A percentile compares a stretch with the other conserved stretches of the same genome.
These are phyloP conservation scores for Acromyrmex echinatior DNA, from an alignment of 1,140 invertebrate genomes.

Conservation along the genomic window DNA sequence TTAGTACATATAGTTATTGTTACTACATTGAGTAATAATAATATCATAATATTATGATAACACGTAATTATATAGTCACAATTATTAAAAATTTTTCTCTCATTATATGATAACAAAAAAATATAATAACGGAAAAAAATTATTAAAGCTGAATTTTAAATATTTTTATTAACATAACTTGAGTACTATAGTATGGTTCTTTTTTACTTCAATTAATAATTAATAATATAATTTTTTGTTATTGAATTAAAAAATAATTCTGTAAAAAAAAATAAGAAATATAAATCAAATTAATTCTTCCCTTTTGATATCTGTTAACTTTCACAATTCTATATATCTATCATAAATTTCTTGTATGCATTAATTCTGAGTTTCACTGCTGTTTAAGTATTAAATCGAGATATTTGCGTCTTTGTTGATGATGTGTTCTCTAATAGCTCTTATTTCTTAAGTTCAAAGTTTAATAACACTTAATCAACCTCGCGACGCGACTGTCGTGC, in stretches of 20 bases:
- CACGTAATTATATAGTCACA: no score
- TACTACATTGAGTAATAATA: no score
- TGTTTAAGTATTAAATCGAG: background rate
- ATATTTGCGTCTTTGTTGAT: background rate
- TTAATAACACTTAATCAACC: slow-evolving; percentile 15
- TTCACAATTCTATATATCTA: background rate
- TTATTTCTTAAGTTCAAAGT: slow-evolving; percentile 13
- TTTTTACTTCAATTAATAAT: background rate
- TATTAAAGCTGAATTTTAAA: background rate
- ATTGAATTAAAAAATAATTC: background rate
- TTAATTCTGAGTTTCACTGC: background rate
- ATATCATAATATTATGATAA: no score
- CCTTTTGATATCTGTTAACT: background rate
- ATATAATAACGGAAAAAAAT: background rate
- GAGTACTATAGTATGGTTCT: background rate
- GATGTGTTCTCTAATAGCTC: background rate
- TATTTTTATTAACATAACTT: background rate
- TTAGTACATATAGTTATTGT: no score
- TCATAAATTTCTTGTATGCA: background rate
- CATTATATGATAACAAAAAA: background rate
- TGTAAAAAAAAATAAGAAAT: background rate
- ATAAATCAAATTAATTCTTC: background rate
- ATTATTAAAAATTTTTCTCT: no score
- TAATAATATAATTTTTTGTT: slow-evolving; percentile 1
- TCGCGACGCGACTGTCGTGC: background rate